Conservation (phyloP, 2,888 invertebrate species). For the Caenorhabditis plicata region DNA sequence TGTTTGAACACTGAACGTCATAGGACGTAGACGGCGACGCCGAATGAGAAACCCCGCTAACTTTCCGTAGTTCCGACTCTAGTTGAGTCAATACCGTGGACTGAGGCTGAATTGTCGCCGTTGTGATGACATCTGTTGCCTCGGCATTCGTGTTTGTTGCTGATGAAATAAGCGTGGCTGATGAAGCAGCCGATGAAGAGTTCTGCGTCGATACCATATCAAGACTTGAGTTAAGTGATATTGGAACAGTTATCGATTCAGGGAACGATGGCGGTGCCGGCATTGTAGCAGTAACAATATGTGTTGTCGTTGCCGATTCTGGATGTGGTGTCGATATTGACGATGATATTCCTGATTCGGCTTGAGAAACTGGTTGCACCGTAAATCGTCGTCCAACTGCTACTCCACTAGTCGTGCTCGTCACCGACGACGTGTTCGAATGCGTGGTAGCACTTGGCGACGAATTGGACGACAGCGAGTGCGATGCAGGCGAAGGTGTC, state of each 20-base stretch:
- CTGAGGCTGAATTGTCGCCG: too few species aligned
- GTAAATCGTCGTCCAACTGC: constrained; percentile 36
- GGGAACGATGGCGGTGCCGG: constrained; percentile 31
- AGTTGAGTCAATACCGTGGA: constrained; percentile 19
- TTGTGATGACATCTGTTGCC: background rate
- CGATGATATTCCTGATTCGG: constrained; percentile 40
- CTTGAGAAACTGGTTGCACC: constrained; percentile 35
- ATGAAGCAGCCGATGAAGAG: constrained; percentile 13
- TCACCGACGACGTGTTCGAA: constrained; percentile 43
- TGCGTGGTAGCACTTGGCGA: constrained; percentile 45
- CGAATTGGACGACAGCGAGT: constrained; percentile 36
- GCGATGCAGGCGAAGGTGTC: constrained; percentile 26
- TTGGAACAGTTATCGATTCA: constrained; percentile 19
- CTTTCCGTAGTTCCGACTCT: constrained; percentile 28
- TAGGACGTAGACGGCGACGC: constrained; percentile 26
- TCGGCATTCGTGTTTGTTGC: background rate
- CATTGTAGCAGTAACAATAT: too few species aligned
- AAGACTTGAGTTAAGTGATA: background rate
- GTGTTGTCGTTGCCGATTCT: background rate
- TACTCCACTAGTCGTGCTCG: constrained; percentile 29
- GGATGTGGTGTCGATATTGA: constrained; percentile 39
- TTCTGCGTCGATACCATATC: constrained; percentile 4
- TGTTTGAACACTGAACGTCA: constrained; percentile 21
- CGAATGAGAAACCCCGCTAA: constrained; percentile 28
- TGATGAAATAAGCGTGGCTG: background rate